phyloP scores from a whole-genome alignment of 2,113 vertebrate genomes.

The cat (Felis catus) region F.catus_Fca126_mat1.0 CM031419.1:45301501-45302000 shows the following conservation, averaged over 20 bases:
- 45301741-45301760: no score
- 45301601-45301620: no score
- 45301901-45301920: not conserved
- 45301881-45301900: not conserved
- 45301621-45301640: no score
- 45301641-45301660: no score
- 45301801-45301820: not conserved
- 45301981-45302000: not conserved
- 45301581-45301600: not conserved
- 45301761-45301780: not conserved
- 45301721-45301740: no score
- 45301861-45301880: not conserved
- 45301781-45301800: not conserved
- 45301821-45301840: not conserved
- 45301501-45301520: not conserved
- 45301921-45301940: conserved; percentile 21
- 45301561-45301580: not conserved
- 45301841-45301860: not conserved
- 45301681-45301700: no score
- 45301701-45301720: no score
- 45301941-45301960: not conserved
- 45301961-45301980: not conserved
- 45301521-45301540: not conserved
- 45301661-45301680: no score
- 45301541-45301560: not conserved